Evolutionary conservation across 2,797 vertebrate species (phyloP), one percentile per base, ranked within the genome.

Genomic region (Acridotheres tristis): DNA sequence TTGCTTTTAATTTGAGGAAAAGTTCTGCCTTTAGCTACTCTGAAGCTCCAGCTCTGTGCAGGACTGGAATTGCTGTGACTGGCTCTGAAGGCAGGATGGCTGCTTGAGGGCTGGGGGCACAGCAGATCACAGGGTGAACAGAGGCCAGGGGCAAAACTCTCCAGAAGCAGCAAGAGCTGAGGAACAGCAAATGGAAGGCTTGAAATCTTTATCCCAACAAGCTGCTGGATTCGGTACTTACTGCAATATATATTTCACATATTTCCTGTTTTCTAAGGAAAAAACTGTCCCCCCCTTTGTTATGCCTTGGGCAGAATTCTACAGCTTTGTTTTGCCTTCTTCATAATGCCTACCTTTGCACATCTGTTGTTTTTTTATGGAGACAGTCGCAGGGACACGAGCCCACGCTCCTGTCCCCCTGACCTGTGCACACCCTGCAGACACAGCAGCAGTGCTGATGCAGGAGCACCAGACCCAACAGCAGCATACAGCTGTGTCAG

Each of bases 401-500:
- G 34, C 30, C 51, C 13, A 0, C 1, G 25, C 5, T 13, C 27
- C 93, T 1, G n/a, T 65, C 8, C 51, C 50, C 58, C 23, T 1
- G 5, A 3, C 8, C 54, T 32, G 0, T 1, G 48, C 36, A 3
- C 2, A 6, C 9, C 3, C 30, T 1, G 62, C 75, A 73, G 66
- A 48, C 55, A 27, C 54, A 27, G 73, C 67, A 53, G 83, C 76
- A 71, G 17, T 8, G 80, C 93, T 85, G 78, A 79, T 82, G 88
- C 93, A 76, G 90, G 16, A 43, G 42, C 74, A 63, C 11, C 93
- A 18, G 58, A 15, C 27, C 27, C 2, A 86, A 20, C 26, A 1
- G 21, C 0, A 3, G 55, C 16, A 85, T 58, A 65, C 71, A 85
- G 94, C 92, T 90, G 71, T 16, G 90, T 95, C 94, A 96, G 95